Conservation (phyloP, 2,888 invertebrate genomes). For the Lasioglossum leucozonium region DNA sequence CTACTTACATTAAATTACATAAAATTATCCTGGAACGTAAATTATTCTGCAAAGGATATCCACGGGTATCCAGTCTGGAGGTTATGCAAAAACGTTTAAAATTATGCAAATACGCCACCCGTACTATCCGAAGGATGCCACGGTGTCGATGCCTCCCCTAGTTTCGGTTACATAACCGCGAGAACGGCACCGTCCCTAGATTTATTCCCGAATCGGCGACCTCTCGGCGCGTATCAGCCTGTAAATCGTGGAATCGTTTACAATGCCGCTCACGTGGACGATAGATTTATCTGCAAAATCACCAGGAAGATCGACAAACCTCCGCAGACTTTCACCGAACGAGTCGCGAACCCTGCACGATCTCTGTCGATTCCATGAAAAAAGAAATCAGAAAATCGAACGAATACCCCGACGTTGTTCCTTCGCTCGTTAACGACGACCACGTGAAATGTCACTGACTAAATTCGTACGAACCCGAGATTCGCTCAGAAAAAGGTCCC, state of each 20-base stretch:
- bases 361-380: background rate
- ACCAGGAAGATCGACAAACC: constrained; percentile 8
- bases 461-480: constrained; percentile 35
- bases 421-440: constrained; percentile 37
- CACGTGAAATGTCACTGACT: constrained; percentile 56
- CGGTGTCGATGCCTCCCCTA: background rate
- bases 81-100: constrained; percentile 3
- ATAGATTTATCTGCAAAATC: constrained; percentile 23
- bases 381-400: constrained; percentile 8
- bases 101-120: constrained; percentile 20
- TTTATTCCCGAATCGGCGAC: constrained; percentile 13
- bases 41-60: background rate
- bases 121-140: background rate
- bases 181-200: background rate
- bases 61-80: background rate
- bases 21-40: background rate
- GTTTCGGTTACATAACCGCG: constrained; percentile 21
- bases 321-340: constrained; percentile 40
- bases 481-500: background rate
- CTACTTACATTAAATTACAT: background rate
- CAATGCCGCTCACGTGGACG: background rate
- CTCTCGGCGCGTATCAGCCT: constrained; percentile 13
- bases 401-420: constrained; percentile 1
- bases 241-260: constrained; percentile 35
- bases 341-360: background rate